These are phyloP conservation scores for Uropetala carovei DNA, from an alignment of 2,888 invertebrate genomes.

Conservation along the genomic window DNA sequence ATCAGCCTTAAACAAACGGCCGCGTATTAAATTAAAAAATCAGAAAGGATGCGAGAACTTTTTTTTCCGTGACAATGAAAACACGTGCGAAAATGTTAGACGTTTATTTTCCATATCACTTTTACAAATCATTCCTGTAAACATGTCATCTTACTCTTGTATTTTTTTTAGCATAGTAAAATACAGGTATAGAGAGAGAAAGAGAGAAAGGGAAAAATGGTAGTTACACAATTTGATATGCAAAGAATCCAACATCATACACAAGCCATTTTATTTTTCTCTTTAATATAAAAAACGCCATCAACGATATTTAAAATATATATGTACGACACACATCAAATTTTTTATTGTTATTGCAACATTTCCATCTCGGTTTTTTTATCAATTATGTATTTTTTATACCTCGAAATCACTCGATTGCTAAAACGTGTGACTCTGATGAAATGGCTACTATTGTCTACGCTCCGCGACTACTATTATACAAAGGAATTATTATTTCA, in stretches of 20 bases:
- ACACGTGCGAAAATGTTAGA: not conserved
- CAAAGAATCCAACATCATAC: conserved; percentile 35
- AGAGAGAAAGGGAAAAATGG: conserved; percentile 32
- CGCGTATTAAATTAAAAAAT: no score
- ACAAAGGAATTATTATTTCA: no score
- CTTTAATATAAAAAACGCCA: conserved; percentile 31
- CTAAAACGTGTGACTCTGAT: not conserved
- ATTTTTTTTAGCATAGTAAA: conserved; percentile 36
- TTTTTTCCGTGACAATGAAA: not conserved
- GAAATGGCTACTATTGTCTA: no score
- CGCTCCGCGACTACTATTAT: no score
- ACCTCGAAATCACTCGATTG: not conserved
- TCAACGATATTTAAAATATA: conserved; percentile 58
- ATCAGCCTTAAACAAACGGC: no score
- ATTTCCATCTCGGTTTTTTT: not conserved
- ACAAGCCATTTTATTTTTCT: conserved; percentile 22
- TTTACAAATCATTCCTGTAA: conserved; percentile 47
- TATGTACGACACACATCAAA: conserved; percentile 33
- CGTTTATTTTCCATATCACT: conserved; percentile 47
- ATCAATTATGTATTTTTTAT: not conserved
- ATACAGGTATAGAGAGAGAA: conserved; percentile 37
- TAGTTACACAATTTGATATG: conserved; percentile 54
- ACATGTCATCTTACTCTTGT: conserved; percentile 21
- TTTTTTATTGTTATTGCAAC: conserved; percentile 17
- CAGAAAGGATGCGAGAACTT: no score